Percentiles rank a stretch among this genome's conserved stretches.
Conservation (phyloP, 2,113 vertebrate species). For the Psammodynastes pulverulentus region DNA sequence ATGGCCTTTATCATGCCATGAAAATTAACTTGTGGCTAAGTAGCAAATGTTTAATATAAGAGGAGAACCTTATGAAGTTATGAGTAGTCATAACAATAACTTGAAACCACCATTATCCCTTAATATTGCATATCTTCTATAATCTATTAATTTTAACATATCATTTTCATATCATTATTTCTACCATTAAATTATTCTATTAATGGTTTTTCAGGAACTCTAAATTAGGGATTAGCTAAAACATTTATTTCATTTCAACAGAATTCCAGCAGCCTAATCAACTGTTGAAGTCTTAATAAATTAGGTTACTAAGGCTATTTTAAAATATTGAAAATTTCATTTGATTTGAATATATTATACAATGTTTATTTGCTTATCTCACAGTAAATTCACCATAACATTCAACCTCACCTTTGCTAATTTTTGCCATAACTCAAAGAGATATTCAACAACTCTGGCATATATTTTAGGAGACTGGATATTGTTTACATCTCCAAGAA, state of each 20-base stretch:
- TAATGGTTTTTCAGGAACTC: not conserved
- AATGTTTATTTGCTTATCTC: not conserved
- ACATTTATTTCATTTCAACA: not conserved
- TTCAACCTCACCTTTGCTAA: conserved; percentile 84
- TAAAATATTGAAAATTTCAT: not conserved
- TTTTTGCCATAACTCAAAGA: conserved; percentile 95
- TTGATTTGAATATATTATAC: not conserved
- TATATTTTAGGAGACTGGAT: conserved; percentile 93
- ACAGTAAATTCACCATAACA: not conserved
- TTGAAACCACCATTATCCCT: not conserved
- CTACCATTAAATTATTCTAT: not conserved
- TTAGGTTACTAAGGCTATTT: not conserved
- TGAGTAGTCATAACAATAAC: not conserved
- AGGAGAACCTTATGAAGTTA: not conserved
- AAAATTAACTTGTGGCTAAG: not conserved
- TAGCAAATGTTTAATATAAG: not conserved
- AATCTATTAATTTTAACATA: not conserved
- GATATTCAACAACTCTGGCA: conserved; percentile 87
- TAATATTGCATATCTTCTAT: not conserved
- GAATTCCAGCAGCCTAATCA: not conserved
- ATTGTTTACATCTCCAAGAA: conserved; percentile 93
- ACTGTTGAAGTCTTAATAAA: not conserved
- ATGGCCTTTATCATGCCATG: not conserved
- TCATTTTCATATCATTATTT: not conserved
- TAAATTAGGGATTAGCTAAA: not conserved